Base-by-base conservation (phyloP, 2,797 vertebrate species). In the Tangara arthus region DNA sequence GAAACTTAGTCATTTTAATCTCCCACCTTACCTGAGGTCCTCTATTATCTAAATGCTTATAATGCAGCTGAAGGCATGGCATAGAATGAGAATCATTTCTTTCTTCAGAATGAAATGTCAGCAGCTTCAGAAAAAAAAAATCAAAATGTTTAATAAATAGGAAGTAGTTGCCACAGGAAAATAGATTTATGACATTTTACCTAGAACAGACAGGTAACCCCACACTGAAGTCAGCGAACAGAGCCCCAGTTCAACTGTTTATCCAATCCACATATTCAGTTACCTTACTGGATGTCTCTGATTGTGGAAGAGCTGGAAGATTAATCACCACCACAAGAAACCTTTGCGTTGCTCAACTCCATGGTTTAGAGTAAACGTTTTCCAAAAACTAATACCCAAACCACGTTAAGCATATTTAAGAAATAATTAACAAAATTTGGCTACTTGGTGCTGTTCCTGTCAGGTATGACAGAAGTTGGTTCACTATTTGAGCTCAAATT, bases 51-150 rank as follows among this genome's bases (percentile, higher is more conserved):
- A 98, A 98, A 93, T 98, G 98, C 95, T 99, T 99, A 96, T 99
- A 99, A 92, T 99, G 98, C 95, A 99, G 98, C 95, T 99, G 99
- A 95, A 99, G 98, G 97, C 99, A 99, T 91, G 98, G 97, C 68
- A 97, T 24, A 47, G 97, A 86, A 17, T 97, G 96, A 21, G 95
- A 95, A 70, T 98, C 98, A n/a, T 89, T 96, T 90, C 91, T 95
- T 94, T 97, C 97, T 95, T 98, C 89, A 89, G 97, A 98, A 94
- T 97, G 98, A 98, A 99, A 99, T 75, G 97, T 99, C 96, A 99
- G 98, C 93, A 99, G 98, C 99, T 99, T 97, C 84, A 90, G 87
- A 91, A 97, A 66, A 95, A 97, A 97, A 86, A 76, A 8, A 91
- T 70, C 3, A 82, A 89, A 82, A 65, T 8, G 50, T 12, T 71